Evolutionary conservation across 1,140 invertebrate species (phyloP).

Genomic region (Zaprionus davidi): DNA sequence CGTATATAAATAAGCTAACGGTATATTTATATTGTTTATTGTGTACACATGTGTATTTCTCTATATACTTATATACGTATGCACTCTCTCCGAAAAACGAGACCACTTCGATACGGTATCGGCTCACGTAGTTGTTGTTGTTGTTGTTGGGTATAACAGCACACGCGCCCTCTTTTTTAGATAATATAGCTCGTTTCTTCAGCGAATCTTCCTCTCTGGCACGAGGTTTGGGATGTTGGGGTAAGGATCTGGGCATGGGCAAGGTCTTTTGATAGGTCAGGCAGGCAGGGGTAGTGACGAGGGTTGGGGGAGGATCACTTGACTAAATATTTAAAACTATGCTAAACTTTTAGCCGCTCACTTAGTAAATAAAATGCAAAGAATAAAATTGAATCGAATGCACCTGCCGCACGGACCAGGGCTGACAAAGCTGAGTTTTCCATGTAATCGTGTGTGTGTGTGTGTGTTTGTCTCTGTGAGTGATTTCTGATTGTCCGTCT

Average conservation of each 20-base stretch:
- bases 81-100: constrained; percentile 52
- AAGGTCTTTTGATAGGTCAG: neutral
- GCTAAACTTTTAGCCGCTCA: constrained; percentile 64
- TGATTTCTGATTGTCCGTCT: constrained; percentile 23
- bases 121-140: constrained; percentile 15
- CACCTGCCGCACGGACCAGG: constrained; percentile 34
- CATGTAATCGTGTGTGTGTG: neutral
- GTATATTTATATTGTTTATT: constrained; percentile 75
- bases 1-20: constrained; percentile 80
- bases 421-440: constrained; percentile 40
- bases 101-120: constrained; percentile 12
- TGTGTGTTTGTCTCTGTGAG: constrained; percentile 28
- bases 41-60: constrained; percentile 51
- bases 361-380: constrained; percentile 79
- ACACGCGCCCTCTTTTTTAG: neutral
- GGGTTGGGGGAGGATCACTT: constrained; percentile 37
- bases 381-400: constrained; percentile 61
- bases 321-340: constrained; percentile 71
- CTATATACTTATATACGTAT: constrained; percentile 53
- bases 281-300: constrained; percentile 2
- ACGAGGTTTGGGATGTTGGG: neutral
- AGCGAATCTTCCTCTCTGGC: constrained; percentile 6
- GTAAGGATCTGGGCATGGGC: neutral
- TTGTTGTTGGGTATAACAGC: constrained; percentile 17
- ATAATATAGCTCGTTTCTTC: neutral